A percentile compares a stretch with the other conserved stretches of the same genome.
phyloP scores from a whole-genome alignment of 2,888 invertebrate genomes.

The Coronaproctus castanopsis region DNA sequence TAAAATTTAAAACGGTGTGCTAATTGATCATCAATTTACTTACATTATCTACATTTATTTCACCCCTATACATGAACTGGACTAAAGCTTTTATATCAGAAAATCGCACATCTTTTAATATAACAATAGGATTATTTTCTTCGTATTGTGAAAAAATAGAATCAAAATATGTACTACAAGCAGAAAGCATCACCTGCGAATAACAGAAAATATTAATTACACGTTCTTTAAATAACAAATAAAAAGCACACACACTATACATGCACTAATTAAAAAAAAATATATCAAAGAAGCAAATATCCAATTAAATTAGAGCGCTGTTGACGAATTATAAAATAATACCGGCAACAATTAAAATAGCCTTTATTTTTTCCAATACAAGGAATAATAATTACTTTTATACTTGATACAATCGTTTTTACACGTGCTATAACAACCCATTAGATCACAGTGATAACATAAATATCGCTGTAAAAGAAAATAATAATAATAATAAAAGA shows the following conservation, averaged over 20 bases:
- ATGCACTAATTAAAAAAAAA: not conserved
- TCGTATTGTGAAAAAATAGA: slow-evolving; percentile 61
- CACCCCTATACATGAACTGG: slow-evolving; percentile 89
- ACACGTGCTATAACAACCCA: no score
- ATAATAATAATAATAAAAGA: no score
- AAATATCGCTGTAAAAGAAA: no score
- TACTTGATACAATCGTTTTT: no score
- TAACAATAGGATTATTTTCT: slow-evolving; percentile 60
- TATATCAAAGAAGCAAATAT: not conserved
- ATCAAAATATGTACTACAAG: slow-evolving; percentile 81
- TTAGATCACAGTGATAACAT: no score
- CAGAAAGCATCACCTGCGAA: slow-evolving; percentile 61
- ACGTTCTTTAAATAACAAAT: not conserved
- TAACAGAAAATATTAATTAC: slow-evolving; percentile 5
- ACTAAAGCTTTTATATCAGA: slow-evolving; percentile 73
- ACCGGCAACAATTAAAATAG: no score
- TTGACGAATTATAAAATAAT: no score
- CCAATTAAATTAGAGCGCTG: no score
- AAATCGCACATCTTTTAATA: slow-evolving; percentile 77
- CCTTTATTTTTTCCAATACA: no score
- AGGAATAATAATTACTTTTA: no score
- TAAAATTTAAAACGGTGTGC: no score
- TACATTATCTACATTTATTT: slow-evolving; percentile 85
- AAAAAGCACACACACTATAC: not conserved
- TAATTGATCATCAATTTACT: slow-evolving; percentile 34